Percentiles rank a stretch among this genome's conserved stretches.
These are phyloP conservation scores for Valencia hispanica DNA, from an alignment of 2,797 vertebrate species.

Conservation along the genomic window DNA sequence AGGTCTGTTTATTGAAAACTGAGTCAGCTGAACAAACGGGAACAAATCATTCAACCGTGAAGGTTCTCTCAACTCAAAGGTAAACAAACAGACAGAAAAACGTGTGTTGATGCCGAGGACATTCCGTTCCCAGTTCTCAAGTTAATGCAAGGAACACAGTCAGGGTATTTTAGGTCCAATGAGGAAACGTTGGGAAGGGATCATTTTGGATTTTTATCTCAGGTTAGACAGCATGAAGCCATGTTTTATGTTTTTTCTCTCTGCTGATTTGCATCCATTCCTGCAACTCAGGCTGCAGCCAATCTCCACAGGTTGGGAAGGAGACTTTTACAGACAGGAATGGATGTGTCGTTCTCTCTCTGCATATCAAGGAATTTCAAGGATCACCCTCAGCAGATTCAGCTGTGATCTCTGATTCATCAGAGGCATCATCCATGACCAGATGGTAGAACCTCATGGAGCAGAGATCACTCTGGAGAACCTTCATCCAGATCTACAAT, in stretches of 20 bases:
- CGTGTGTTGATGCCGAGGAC: constrained; percentile 5
- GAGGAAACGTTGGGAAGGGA: background rate
- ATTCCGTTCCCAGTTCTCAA: background rate
- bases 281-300: background rate
- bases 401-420: background rate
- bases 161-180: background rate
- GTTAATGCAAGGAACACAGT: background rate
- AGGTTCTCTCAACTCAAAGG: background rate
- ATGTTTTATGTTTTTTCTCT: background rate
- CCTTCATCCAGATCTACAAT: no score
- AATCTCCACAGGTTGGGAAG: background rate
- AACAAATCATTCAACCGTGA: background rate
- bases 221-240: background rate
- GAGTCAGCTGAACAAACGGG: background rate
- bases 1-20: constrained; percentile 4
- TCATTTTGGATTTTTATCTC: background rate
- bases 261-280: background rate
- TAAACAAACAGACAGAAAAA: constrained; percentile 10
- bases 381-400: background rate
- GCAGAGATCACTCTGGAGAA: background rate
- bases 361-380: background rate
- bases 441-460: no score
- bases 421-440: background rate
- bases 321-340: background rate
- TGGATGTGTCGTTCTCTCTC: background rate